Conservation (phyloP, 2,888 invertebrate genomes). For the Apamea epomidion region DNA sequence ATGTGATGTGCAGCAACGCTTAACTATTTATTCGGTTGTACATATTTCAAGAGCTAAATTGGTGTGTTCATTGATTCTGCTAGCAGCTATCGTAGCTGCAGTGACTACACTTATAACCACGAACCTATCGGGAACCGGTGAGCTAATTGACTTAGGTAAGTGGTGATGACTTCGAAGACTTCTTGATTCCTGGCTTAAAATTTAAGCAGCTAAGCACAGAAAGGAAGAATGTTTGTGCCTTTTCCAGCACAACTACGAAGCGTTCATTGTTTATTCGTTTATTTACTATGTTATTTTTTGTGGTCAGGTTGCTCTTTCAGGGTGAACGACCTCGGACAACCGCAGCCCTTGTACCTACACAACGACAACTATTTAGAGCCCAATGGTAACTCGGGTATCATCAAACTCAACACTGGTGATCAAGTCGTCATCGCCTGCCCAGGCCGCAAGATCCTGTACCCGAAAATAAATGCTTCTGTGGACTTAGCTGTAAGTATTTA, state of each 20-base stretch:
- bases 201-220: slow-evolving; percentile 70
- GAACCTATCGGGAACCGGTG: slow-evolving; percentile 76
- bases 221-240: neutral
- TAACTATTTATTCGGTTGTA: neutral
- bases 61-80: slow-evolving; percentile 56
- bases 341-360: slow-evolving; percentile 91
- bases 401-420: slow-evolving; percentile 77
- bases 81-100: slow-evolving; percentile 67
- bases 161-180: slow-evolving; percentile 83
- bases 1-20: neutral
- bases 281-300: neutral
- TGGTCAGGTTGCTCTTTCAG: slow-evolving; percentile 84
- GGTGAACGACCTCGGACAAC: slow-evolving; percentile 87
- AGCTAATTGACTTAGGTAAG: slow-evolving; percentile 78
- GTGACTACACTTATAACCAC: slow-evolving; percentile 66
- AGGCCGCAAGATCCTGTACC: slow-evolving; percentile 80
- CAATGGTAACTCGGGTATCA: slow-evolving; percentile 78
- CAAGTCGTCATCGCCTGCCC: slow-evolving; percentile 81
- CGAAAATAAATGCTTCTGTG: slow-evolving; percentile 73
- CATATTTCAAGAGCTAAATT: slow-evolving; percentile 21
- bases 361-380: slow-evolving; percentile 79
- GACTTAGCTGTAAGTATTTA: slow-evolving; percentile 76
- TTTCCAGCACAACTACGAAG: neutral
- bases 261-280: neutral
- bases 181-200: slow-evolving; percentile 80